These are phyloP conservation scores for Stylophora pistillata DNA, from an alignment of 64 coral and sea anemone species.

Conservation along the genomic window DNA sequence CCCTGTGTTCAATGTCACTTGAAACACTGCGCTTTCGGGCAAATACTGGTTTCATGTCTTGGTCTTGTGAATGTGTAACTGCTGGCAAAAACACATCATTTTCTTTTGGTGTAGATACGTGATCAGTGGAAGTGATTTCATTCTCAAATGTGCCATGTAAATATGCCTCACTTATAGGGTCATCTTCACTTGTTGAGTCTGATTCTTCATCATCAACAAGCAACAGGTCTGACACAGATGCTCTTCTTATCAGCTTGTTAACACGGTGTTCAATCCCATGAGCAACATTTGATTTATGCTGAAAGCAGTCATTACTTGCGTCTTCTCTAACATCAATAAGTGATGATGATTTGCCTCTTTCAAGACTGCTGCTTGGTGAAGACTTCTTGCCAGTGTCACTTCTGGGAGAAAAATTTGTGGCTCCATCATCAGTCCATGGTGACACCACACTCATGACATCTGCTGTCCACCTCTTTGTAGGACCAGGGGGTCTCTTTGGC, in stretches of 20 bases:
- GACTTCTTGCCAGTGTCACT: constrained; percentile 12
- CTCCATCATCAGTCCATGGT: neutral
- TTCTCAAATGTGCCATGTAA: constrained; percentile 23
- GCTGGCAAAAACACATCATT: neutral
- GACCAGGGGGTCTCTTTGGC: constrained; percentile 25
- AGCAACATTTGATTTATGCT: constrained; percentile 77
- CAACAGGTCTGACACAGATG: constrained; percentile 43
- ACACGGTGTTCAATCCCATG: constrained; percentile 82
- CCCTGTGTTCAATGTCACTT: constrained; percentile 72
- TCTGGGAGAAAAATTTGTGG: neutral
- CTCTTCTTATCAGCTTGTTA: constrained; percentile 62
- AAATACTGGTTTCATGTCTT: constrained; percentile 26
- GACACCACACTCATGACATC: constrained; percentile 62
- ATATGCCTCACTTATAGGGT: neutral
- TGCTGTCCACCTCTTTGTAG: constrained; percentile 61
- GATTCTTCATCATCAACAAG: constrained; percentile 36
- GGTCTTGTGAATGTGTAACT: neutral
- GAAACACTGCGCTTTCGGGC: constrained; percentile 65
- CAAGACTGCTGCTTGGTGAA: constrained; percentile 27
- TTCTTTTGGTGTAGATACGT: neutral
- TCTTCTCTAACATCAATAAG: constrained; percentile 49
- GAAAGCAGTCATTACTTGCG: constrained; percentile 24
- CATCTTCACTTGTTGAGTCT: constrained; percentile 24
- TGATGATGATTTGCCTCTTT: constrained; percentile 55
- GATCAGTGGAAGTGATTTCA: neutral